Base-by-base conservation (phyloP, 1,140 invertebrate species). In the Macrobrachium nipponense region DNA sequence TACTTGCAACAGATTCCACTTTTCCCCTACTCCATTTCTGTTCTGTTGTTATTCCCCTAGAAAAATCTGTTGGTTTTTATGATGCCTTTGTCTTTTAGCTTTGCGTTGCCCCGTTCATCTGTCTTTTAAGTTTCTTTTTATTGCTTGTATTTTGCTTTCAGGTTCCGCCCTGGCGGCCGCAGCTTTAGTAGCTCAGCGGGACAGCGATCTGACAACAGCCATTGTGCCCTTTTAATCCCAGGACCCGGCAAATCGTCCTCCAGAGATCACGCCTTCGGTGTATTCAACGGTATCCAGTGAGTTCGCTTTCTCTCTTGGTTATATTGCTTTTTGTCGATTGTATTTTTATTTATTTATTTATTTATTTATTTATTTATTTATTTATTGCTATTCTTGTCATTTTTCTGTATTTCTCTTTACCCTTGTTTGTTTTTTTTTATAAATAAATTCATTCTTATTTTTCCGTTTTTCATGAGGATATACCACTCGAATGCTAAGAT, bases 221-320 rank as follows among this genome's bases (percentile, higher is more conserved):
- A 87, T 12, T 90, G 90, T 73, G 89, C 89, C 8, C 89, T 90
- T 12, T 88, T 90, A 73, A 89, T 90, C n/a, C 89, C 90, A 20
- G 90, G 90, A 14, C 89, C 86, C 12, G 89, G 89, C 4, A 89
- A 89, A 73, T 87, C 87, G n/a, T 87, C 89, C 17, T 36, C 51
- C 44, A 88, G 88, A 60, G 89, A 90, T 62, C 89, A 88, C 51
- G 80, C 85, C 5, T 15, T 82, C 14, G 82, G 84, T 15, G 87
- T 88, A 66, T 89, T 89, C 82, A 87, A 88, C 51, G 86, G 79
- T 51, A 85, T 87, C 14, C 86, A 81, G 88, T 89, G 66, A 89
- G 88, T 89, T 17, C 15, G 17, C 23, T 17, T 72, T 17, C n/a
- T 27, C 17, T 66, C 23, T 78, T 58, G 5, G 51, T 14, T 79